Evolutionary conservation across 2,797 vertebrate species (phyloP), one percentile per base, ranked within the genome.

Genomic region (Triplophysa yarkandensis): DNA sequence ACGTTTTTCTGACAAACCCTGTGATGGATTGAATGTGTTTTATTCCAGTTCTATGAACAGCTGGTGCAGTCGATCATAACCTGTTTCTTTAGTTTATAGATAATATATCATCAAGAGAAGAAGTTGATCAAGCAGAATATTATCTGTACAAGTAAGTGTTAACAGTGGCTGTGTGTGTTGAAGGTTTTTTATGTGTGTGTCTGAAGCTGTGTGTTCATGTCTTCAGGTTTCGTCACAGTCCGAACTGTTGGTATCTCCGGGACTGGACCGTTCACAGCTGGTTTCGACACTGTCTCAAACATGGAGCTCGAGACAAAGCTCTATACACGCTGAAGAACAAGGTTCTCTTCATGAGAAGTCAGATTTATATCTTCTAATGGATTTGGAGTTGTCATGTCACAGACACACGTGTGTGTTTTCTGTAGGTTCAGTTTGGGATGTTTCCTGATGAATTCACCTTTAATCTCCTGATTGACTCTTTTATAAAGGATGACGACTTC

Each of bases 401-500:
- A 4, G 5, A n/a, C 44, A 19, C 1, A 3, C 1, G 23, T 25
- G 23, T 16, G 25, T n/a, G 3, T 57, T 43, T 46, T 64, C 30
- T n/a, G n/a, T 44, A 92, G 92, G 85, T 86, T 85, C 87, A 86
- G 85, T 99, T 95, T 89, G 98, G 97, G 82, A 94, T 98, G 85
- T 96, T 99, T 81, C 96, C 94, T 84, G 95, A 99, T 87, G 90
- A 94, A 84, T 97, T 96, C 89, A 95, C 95, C 70, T 95, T 95
- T 82, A 99, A 98, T 84, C 85, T 98, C 79, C 88, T 99, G 62
- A 86, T 98, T 76, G 94, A 98, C 90, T 91, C 84, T 76, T 97
- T 92, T 85, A 89, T 99, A 86, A 96, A 95, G 79, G 92, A 95
- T 41, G 85, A 89, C 72, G 94, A 98, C 85, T 95, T 93, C 28